Evolutionary conservation across 2,797 vertebrate genomes (phyloP).

Genomic region (Furcifer pardalis): DNA sequence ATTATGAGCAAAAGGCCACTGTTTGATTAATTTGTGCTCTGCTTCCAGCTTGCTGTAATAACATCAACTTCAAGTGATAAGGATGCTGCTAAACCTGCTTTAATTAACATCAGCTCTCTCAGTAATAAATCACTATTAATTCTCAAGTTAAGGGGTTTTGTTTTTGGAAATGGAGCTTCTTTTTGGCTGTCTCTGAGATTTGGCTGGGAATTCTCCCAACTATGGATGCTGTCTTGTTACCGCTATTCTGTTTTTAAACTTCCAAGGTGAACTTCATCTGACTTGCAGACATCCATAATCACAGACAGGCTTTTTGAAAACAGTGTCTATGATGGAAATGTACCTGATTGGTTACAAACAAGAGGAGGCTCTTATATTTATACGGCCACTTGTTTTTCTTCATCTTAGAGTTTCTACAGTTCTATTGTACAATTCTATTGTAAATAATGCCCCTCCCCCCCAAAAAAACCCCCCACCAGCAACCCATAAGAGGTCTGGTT

Average conservation of each 20-base stretch:
- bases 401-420: neutral
- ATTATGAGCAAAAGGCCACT: conserved; percentile 49
- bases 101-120: conserved; percentile 68
- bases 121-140: conserved; percentile 74
- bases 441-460: conserved; percentile 1
- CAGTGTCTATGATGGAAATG: conserved; percentile 14
- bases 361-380: neutral
- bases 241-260: conserved; percentile 35
- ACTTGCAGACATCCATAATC: conserved; percentile 24
- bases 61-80: conserved; percentile 70
- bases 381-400: neutral
- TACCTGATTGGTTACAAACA: neutral
- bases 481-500: neutral
- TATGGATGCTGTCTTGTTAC: conserved; percentile 23
- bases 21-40: conserved; percentile 65
- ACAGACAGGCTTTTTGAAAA: conserved; percentile 29
- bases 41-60: conserved; percentile 62
- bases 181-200: conserved; percentile 58
- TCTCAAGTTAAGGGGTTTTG: conserved; percentile 38
- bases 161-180: conserved; percentile 54
- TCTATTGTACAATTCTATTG: no score
- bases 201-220: conserved; percentile 60
- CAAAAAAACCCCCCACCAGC: no score
- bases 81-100: conserved; percentile 69
- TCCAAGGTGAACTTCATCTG: conserved; percentile 57